Base-by-base conservation (phyloP, 2,888 invertebrate genomes). In the Macrophya alboannulata region DNA sequence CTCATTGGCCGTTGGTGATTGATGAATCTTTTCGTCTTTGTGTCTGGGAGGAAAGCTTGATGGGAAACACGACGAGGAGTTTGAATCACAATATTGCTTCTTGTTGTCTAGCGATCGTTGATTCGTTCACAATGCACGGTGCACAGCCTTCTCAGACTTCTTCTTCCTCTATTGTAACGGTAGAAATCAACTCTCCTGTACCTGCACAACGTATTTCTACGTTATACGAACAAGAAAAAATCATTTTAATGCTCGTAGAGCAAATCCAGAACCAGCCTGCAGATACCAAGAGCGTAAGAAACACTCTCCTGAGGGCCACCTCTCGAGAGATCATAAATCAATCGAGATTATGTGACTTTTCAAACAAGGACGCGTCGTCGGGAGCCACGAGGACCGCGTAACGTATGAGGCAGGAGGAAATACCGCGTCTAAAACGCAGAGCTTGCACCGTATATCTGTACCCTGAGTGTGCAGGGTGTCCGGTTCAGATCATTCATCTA, bases 301-400 rank as follows among this genome's bases (percentile, higher is more conserved):
- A 62, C 31, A 81, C 81, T 77, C 77, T 77, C 55, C n/a, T 17
- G 51, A 77, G 77, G 55, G 37, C 37, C n/a, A 9, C 55, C 55
- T 51, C 55, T 81, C 62, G 43, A 83, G 68, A 85, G 86, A 85
- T 86, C 89, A 89, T 91, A 91, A 91, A 91, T 91, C 92, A 91
- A 88, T 87, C 87, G 88, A 91, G 91, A 91, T 91, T 91, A 91
- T 91, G 90, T 90, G 91, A 91, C 90, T 91, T 91, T 91, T 91
- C 90, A 89, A 90, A 90, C 89, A 89, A 90, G 90, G 89, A 90
- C 90, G 90, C 90, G 90, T 89, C 90, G 87, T 89, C 88, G 81
- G 40, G 43, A 81, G 81, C 62, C 81, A 31, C 62, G 43, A 62
- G 55, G 45, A 74, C 45, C 74, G 21, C 74, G 77, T 45, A 81